Base-by-base conservation (phyloP, 2,888 invertebrate genomes). In the Subacronicta megacephala region DNA sequence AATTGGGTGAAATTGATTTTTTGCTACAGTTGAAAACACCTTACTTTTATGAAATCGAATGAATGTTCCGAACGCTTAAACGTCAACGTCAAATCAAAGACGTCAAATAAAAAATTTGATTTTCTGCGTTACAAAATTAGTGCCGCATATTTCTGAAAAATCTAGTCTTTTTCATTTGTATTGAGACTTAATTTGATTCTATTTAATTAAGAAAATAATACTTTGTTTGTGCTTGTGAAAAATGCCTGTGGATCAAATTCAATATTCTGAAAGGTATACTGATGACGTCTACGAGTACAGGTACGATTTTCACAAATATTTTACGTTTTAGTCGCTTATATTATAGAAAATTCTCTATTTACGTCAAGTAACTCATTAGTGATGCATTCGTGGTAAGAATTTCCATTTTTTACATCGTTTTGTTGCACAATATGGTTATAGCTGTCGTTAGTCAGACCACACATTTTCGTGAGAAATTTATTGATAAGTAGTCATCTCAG, bases 281-380 rank as follows among this genome's bases (percentile, higher is more conserved):
- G 98, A 99, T 89, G 97, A 97, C 73, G 95, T 96, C 45, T 98
- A 96, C 85, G 98, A 98, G 85, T 99, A 98, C 90, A 96, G 98
- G 98, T 97, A 23, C 63, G 55, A 16, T 43, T 43, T 38, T 57
- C 16, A 13, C 0, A 9, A 42, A 41, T 57, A 55, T 56, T 29
- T 35, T 1, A 7, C n/a, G 33, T 13, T 44, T 54, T 63, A 40
- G 31, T 0, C 13, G 6, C 5, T 2, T 89, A 85, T 83, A 33
- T 58, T 54, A 35, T 16, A 44, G n/a, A 36, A 50, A 55, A 56
- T 42, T 9, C 44, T 13, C 9, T 41, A 9, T 13, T 6, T 17
- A 10, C 12, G 18, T 2, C 15, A 0, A 9, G 20, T 6, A n/a
- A 26, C 17, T n/a, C 0, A 0, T 17, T 15, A 17, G 7, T 12